Conservation (phyloP, 2,888 invertebrate genomes). For the Choreutis nemorana region DNA sequence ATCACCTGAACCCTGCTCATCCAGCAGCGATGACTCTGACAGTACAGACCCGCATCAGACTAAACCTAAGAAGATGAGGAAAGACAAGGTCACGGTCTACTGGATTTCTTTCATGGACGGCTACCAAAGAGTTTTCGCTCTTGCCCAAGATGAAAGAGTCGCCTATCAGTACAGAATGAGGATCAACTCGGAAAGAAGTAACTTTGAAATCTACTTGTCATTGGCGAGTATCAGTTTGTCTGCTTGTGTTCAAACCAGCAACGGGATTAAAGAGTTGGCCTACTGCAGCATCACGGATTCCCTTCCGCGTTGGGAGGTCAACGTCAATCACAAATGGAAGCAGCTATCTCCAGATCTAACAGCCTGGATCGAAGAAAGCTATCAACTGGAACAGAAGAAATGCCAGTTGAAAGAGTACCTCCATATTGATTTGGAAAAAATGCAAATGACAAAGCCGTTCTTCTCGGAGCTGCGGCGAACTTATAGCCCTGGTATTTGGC, state of each 20-base stretch:
- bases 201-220: conserved; percentile 73
- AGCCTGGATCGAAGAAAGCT: conserved; percentile 85
- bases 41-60: conserved; percentile 50
- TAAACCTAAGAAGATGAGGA: conserved; percentile 70
- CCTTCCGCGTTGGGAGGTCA: conserved; percentile 83
- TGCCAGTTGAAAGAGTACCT: conserved; percentile 82
- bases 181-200: conserved; percentile 73
- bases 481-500: conserved; percentile 78
- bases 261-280: conserved; percentile 69
- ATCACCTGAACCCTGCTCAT: conserved; percentile 60
- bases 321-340: conserved; percentile 82
- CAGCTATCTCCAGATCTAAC: conserved; percentile 77
- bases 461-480: conserved; percentile 78
- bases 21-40: conserved; percentile 70
- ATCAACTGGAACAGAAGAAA: conserved; percentile 71
- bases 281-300: conserved; percentile 73
- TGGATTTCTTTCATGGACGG: conserved; percentile 84
- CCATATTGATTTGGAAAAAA: conserved; percentile 81
- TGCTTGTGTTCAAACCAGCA: conserved; percentile 50
- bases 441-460: conserved; percentile 89
- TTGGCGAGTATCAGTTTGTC: conserved; percentile 73
- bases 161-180: conserved; percentile 67
- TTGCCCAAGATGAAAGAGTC: conserved; percentile 79
- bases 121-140: conserved; percentile 75
- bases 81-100: conserved; percentile 79